Conservation (phyloP, 2,113 vertebrate species). For the mouse (Mus musculus) region DNA sequence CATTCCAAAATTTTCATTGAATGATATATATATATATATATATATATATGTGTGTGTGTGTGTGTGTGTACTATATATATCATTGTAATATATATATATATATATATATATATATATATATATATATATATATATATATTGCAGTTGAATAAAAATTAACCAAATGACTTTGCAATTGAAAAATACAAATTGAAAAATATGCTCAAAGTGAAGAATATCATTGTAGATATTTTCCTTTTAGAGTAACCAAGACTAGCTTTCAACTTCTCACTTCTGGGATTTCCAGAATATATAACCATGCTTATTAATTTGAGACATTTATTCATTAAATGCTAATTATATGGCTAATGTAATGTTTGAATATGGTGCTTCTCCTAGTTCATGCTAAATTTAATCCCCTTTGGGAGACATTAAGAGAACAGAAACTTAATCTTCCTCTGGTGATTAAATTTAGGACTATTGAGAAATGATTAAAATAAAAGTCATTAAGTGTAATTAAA, state of each 20-base stretch:
- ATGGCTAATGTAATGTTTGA: not conserved
- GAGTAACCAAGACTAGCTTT: not conserved
- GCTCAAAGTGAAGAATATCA: not conserved
- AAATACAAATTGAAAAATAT: not conserved
- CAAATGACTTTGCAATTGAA: not conserved
- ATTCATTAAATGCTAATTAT: constrained; percentile 2
- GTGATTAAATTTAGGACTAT: not conserved
- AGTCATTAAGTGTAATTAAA: not conserved
- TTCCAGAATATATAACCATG: not conserved
- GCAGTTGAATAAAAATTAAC: not conserved
- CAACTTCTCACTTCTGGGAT: not conserved
- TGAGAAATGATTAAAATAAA: not conserved
- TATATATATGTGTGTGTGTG: not conserved
- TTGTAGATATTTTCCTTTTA: not conserved
- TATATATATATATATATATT: not conserved
- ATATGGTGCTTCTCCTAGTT: not conserved
- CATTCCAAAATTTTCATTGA: not conserved
- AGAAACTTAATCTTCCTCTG: not conserved
- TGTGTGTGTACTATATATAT: too few species aligned
- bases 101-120: too few species aligned
- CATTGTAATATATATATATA: not conserved
- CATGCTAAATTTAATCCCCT: not conserved
- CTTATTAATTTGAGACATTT: not conserved
- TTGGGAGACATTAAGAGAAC: not conserved
- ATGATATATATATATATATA: not conserved